Conservation (phyloP, 2,888 invertebrate genomes). For the Cantharis flavilabris region DNA sequence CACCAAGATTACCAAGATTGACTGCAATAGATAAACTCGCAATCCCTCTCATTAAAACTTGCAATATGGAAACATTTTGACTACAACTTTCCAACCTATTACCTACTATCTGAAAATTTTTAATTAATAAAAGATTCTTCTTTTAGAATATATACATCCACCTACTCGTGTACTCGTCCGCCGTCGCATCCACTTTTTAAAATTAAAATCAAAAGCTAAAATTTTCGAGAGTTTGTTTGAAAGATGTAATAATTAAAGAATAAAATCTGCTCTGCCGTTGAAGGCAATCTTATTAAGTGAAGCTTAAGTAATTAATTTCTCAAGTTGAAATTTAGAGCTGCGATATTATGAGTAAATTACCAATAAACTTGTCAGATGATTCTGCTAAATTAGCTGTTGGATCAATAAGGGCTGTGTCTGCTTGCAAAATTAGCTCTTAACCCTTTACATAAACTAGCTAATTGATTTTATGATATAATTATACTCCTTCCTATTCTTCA, state of each 20-base stretch:
- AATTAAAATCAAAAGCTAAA: neutral
- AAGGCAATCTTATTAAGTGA: conserved; percentile 33
- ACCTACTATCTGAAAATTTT: conserved; percentile 5
- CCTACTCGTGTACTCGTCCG: too few species aligned
- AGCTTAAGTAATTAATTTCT: conserved; percentile 37
- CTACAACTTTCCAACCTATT: conserved; percentile 11
- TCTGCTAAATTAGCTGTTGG: conserved; percentile 39
- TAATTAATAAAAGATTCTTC: neutral
- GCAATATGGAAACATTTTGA: conserved; percentile 17
- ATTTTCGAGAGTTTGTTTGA: neutral
- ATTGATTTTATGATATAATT: conserved; percentile 41
- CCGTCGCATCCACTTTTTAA: neutral
- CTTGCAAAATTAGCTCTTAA: conserved; percentile 41
- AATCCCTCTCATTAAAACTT: conserved; percentile 25
- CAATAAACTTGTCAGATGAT: conserved; percentile 42
- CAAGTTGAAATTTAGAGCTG: conserved; percentile 34
- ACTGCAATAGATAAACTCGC: conserved; percentile 33
- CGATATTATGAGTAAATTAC: conserved; percentile 43
- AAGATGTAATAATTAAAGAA: conserved; percentile 5
- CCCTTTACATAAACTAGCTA: conserved; percentile 40
- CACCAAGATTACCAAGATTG: conserved; percentile 24
- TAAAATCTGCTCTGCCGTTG: conserved; percentile 27
- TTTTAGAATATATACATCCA: neutral
- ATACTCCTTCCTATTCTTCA: conserved; percentile 18
- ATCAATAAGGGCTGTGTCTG: conserved; percentile 40